Conservation (phyloP, 2,888 invertebrate genomes). For the Scaptomyza tumidula region DNA sequence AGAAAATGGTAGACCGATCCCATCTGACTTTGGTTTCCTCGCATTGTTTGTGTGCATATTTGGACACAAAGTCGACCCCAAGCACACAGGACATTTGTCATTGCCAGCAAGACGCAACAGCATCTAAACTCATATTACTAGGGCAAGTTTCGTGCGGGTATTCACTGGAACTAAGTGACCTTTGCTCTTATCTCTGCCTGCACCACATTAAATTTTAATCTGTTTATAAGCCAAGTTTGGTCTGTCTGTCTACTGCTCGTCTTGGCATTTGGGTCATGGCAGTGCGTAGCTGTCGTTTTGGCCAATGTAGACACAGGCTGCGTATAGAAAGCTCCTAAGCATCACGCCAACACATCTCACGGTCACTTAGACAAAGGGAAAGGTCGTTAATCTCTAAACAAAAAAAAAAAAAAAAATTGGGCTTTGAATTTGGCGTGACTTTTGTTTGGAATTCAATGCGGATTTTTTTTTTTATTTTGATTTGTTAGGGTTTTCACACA, state of each 20-base stretch:
- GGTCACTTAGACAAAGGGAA: constrained; percentile 16
- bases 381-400: constrained; percentile 46
- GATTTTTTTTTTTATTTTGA: constrained; percentile 14
- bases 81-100: constrained; percentile 48
- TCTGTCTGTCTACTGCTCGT: constrained; percentile 1
- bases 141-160: constrained; percentile 1
- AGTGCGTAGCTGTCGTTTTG: constrained; percentile 21
- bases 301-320: constrained; percentile 38
- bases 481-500: constrained; percentile 3
- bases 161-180: constrained; percentile 16
- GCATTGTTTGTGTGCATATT: constrained; percentile 45
- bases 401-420: constrained; percentile 30
- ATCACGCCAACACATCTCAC: constrained; percentile 28
- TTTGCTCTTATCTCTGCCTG: neutral
- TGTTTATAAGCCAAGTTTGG: constrained; percentile 36
- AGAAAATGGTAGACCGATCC: neutral
- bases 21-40: constrained; percentile 9
- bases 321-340: constrained; percentile 34
- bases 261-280: constrained; percentile 4
- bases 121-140: constrained; percentile 5
- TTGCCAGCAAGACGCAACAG: constrained; percentile 20
- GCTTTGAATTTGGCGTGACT: constrained; percentile 1
- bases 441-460: constrained; percentile 9
- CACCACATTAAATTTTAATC: constrained; percentile 12
- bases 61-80: constrained; percentile 20